Percentiles rank a stretch among this genome's conserved stretches.
phyloP scores from a whole-genome alignment of 1,140 invertebrate genomes.

The Ips nitidus region DNA sequence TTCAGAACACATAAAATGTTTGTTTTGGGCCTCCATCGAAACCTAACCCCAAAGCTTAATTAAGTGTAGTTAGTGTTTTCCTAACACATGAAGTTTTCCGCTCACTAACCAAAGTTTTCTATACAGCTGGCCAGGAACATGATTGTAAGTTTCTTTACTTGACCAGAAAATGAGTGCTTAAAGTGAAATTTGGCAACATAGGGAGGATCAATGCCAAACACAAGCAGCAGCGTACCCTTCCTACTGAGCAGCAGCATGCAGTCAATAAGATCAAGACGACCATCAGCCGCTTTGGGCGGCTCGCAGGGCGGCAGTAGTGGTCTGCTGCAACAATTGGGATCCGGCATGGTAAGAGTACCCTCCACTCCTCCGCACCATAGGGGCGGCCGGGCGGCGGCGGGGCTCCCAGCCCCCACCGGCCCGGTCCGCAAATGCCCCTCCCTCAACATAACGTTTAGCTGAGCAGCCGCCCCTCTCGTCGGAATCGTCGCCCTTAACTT shows the following conservation, averaged over 20 bases:
- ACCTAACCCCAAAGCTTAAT: conserved; percentile 1
- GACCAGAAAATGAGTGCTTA: not conserved
- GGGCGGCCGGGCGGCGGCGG: conserved; percentile 64
- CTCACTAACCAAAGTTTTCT: conserved; percentile 33
- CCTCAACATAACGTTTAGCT: conserved; percentile 62
- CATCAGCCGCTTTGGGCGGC: conserved; percentile 66
- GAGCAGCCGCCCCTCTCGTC: conserved; percentile 40
- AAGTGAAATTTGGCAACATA: conserved; percentile 48
- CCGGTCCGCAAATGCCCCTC: conserved; percentile 78
- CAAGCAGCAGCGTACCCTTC: conserved; percentile 83
- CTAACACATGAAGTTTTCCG: too few relatives aligned
- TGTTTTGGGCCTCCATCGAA: too few relatives aligned
- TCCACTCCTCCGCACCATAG: conserved; percentile 62
- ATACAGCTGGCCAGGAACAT: conserved; percentile 78
- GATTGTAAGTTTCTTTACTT: conserved; percentile 67
- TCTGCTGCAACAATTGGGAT: conserved; percentile 78
- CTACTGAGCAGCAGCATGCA: conserved; percentile 79
- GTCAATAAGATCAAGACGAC: conserved; percentile 77
- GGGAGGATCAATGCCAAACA: conserved; percentile 85
- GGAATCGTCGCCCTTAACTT: conserved; percentile 1
- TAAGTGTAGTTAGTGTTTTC: not conserved
- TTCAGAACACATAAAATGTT: too few relatives aligned
- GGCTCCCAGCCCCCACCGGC: conserved; percentile 65
- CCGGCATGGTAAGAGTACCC: conserved; percentile 84
- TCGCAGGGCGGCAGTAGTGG: conserved; percentile 69